phyloP scores from a whole-genome alignment of 2,113 vertebrate species.

The Daboia siamensis region DNA sequence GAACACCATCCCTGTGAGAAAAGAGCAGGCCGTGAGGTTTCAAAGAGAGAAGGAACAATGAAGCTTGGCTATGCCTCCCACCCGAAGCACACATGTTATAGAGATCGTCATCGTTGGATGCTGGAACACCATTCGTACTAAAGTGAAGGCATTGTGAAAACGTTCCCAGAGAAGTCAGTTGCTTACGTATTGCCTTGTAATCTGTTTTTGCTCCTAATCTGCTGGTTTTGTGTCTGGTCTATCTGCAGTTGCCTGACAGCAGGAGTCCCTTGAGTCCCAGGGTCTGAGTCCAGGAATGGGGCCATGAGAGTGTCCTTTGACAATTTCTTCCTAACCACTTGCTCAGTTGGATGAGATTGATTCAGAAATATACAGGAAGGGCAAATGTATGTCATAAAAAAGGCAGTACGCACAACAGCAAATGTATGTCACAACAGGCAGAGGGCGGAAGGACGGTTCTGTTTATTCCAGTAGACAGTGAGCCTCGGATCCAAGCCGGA shows the following conservation, averaged over 20 bases:
- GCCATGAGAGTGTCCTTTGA: neutral
- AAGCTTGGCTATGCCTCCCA: neutral
- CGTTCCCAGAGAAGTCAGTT: neutral
- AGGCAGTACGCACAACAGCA: neutral
- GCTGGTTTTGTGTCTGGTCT: neutral
- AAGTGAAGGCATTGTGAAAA: neutral
- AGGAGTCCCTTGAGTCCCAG: neutral
- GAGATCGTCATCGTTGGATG: neutral
- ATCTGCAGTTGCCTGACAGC: neutral
- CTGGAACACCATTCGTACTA: neutral
- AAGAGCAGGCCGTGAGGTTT: slow-evolving; percentile 27
- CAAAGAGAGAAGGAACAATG: neutral
- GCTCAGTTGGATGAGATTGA: neutral
- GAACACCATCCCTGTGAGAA: slow-evolving; percentile 85
- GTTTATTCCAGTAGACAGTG: too few species aligned
- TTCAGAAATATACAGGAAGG: neutral
- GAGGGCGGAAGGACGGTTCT: neutral
- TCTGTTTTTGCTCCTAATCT: neutral
- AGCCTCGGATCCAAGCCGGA: neutral
- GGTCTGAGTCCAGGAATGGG: neutral
- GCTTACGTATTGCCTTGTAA: neutral
- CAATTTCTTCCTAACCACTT: neutral
- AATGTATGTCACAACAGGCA: neutral
- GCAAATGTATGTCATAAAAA: neutral
- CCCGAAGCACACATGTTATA: neutral